A percentile compares a stretch with the other conserved stretches of the same genome.
phyloP scores from a whole-genome alignment of 2,113 vertebrate species.

The Uria aalge region DNA sequence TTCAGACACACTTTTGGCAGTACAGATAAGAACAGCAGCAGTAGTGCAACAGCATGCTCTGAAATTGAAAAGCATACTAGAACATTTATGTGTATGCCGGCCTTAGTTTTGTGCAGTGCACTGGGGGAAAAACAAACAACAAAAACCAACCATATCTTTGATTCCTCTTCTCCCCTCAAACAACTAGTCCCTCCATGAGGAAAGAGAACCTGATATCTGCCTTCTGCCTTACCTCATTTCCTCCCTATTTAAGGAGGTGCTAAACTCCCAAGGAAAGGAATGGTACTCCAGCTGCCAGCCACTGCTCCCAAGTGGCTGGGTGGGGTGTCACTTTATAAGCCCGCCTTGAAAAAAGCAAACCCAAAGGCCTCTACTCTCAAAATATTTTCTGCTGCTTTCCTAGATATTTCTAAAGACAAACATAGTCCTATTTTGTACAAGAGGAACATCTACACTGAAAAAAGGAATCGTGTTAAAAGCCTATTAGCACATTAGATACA shows the following conservation, averaged over 20 bases:
- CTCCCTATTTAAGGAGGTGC: not conserved
- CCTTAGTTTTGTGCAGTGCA: not conserved
- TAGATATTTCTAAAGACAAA: not conserved
- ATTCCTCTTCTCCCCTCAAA: not conserved
- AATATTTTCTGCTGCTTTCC: not conserved
- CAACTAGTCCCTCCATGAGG: accelerated
- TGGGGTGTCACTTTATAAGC: not conserved
- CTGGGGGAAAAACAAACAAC: not conserved
- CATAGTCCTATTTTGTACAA: not conserved
- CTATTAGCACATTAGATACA: not conserved
- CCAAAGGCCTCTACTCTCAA: accelerated
- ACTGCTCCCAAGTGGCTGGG: not conserved
- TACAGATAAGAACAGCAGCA: not conserved
- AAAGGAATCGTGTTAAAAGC: not conserved
- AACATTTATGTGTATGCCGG: not conserved
- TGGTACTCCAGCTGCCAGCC: not conserved
- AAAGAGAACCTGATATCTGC: not conserved
- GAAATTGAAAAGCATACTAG: not conserved
- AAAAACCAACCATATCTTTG: not conserved
- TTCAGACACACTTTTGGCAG: not conserved
- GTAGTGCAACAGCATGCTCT: not conserved
- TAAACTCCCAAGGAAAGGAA: not conserved
- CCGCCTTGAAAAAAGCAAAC: not conserved
- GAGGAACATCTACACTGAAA: not conserved
- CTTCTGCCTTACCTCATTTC: not conserved